phyloP scores from a whole-genome alignment of 2,888 invertebrate genomes.

The Chymomyza caudatula region DNA sequence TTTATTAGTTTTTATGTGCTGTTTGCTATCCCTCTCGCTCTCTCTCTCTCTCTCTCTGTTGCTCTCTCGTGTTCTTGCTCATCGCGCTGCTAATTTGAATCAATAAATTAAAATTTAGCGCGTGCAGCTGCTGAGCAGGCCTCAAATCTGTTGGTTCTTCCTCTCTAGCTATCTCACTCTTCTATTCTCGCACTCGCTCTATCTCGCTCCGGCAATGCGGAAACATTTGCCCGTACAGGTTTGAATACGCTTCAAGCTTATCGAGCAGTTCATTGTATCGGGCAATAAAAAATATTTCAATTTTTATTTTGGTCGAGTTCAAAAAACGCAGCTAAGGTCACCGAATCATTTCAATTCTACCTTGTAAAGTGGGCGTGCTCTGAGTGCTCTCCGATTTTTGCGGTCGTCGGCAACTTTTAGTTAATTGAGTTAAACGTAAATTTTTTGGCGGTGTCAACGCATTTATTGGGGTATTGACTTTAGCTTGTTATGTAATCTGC shows the following conservation, averaged over 20 bases:
- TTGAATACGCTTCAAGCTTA: slow-evolving; percentile 24
- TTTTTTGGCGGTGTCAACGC: neutral
- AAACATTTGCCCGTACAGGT: slow-evolving; percentile 63
- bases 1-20: slow-evolving; percentile 15
- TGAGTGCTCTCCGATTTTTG: neutral
- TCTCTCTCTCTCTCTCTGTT: slow-evolving; percentile 16
- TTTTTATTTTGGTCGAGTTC: slow-evolving; percentile 47
- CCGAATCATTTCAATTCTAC: slow-evolving; percentile 25
- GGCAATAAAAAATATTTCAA: slow-evolving; percentile 50
- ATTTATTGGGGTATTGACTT: slow-evolving; percentile 12
- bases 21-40: slow-evolving; percentile 5
- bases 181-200: slow-evolving; percentile 9
- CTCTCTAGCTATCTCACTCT: neutral
- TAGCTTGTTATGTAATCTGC: slow-evolving; percentile 26
- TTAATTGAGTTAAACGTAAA: slow-evolving; percentile 27
- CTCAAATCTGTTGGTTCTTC: neutral
- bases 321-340: slow-evolving; percentile 70
- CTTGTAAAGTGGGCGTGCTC: slow-evolving; percentile 61
- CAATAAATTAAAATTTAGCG: slow-evolving; percentile 63
- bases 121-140: slow-evolving; percentile 30
- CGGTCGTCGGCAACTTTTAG: neutral
- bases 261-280: slow-evolving; percentile 61
- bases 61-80: slow-evolving; percentile 23
- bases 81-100: slow-evolving; percentile 33
- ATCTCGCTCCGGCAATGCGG: slow-evolving; percentile 49